These are phyloP conservation scores for Cacoxenus indagator DNA, from an alignment of 2,888 invertebrate species.

Conservation along the genomic window DNA sequence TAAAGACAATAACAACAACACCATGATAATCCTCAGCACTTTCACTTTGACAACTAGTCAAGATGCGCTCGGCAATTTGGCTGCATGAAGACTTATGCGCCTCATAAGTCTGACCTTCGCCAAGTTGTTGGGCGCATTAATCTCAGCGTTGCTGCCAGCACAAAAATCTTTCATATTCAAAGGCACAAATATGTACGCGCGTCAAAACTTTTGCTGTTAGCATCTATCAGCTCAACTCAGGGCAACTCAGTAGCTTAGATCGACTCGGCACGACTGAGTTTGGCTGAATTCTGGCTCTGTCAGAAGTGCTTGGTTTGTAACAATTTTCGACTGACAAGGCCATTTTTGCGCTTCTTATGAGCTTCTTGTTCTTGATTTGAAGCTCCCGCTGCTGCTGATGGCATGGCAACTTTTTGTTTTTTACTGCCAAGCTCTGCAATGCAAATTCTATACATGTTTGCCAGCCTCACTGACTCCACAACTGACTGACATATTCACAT, in stretches of 20 bases:
- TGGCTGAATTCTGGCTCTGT: too few relatives aligned
- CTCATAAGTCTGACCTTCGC: slow-evolving; percentile 53
- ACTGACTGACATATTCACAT: slow-evolving; percentile 38
- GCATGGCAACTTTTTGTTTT: not conserved
- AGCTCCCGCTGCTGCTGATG: not conserved
- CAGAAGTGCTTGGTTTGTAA: slow-evolving; percentile 33
- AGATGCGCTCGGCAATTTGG: not conserved
- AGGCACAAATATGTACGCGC: not conserved
- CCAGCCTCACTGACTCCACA: not conserved
- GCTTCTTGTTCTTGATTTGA: not conserved
- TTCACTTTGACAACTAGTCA: slow-evolving; percentile 13
- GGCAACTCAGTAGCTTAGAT: not conserved
- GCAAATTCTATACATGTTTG: too few relatives aligned
- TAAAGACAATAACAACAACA: not conserved
- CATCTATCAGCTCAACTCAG: not conserved
- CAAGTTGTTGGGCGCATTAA: slow-evolving; percentile 45
- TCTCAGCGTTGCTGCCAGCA: slow-evolving; percentile 30
- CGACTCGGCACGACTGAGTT: not conserved
- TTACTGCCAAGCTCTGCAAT: not conserved
- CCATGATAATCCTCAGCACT: slow-evolving; percentile 44
- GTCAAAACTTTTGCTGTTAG: not conserved
- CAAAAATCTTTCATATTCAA: slow-evolving; percentile 8
- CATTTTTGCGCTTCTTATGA: slow-evolving; percentile 17
- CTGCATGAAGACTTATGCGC: slow-evolving; percentile 29
- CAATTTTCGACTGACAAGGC: slow-evolving; percentile 39